Evolutionary conservation across 2,113 vertebrate species (phyloP), one percentile per base, ranked within the genome.

Genomic region (Tenebrosternarchus preto): DNA sequence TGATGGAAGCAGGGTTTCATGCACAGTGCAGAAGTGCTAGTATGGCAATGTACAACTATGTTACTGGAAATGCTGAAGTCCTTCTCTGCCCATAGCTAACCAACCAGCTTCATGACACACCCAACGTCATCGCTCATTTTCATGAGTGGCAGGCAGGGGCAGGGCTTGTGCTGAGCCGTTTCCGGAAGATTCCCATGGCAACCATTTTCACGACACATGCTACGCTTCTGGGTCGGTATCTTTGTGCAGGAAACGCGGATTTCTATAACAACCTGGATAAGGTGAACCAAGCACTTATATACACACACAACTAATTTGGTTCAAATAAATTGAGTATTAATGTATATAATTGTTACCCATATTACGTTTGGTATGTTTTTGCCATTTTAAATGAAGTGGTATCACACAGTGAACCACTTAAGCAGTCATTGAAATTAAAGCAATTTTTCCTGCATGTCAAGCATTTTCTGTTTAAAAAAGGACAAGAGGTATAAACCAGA

Each of bases 201-300:
- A 97, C 97, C 0, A 90, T 99, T 56, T 99, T 99, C 81, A 99
- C 98, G 0, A 99, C 98, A 2, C 98, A 99, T 0, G 98, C 98
- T 0, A 99, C 98, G 0, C 90, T 98, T 64, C 94, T 99, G 64
- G 98, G 98, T 24, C 90, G 98, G 33, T 96, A 99, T 82, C 90
- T 99, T 29, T 99, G 97, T 78, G 98, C 98, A 7, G 98, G 96
- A 55, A 99, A 92, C 29, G 92, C 90, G 0, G 97, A 99, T 88
- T 99, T 99, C 81, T 99, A 99, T 90, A 99, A 99, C 89, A 96
- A 94, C 68, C 93, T 99, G 16, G 95, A 95, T 61, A 96, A 95
- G 91, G 97, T 98, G 85, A 87, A 20, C 53, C 53, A 36, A 4
- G 29, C 27, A 9, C 59, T 50, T 1, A 19, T 50, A 16, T 27